Conservation (phyloP, 2,888 invertebrate species). For the Agriotes lineatus region DNA sequence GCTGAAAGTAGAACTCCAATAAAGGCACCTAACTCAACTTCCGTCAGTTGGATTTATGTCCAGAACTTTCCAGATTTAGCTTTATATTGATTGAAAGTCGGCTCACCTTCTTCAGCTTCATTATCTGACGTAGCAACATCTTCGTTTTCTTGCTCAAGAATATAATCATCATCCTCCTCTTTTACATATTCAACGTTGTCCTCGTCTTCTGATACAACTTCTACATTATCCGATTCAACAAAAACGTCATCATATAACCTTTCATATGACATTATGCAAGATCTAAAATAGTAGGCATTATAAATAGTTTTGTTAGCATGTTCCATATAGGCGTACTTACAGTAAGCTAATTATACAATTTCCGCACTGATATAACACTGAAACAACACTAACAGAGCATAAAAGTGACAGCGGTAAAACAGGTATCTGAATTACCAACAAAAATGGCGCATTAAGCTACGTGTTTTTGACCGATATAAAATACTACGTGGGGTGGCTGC, state of each 20-base stretch:
- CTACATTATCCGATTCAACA: neutral
- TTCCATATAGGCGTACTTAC: neutral
- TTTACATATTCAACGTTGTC: neutral
- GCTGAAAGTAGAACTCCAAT: neutral
- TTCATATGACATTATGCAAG: conserved; percentile 3
- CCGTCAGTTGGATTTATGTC: neutral
- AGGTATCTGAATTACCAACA: conserved; percentile 12
- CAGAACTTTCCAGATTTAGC: conserved; percentile 1
- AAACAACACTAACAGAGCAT: conserved; percentile 9
- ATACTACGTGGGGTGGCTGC: too few relatives aligned
- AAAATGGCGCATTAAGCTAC: conserved; percentile 8
- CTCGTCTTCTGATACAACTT: too few relatives aligned
- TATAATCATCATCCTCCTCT: neutral
- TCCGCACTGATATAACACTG: conserved; percentile 7
- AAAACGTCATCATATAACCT: too few relatives aligned
- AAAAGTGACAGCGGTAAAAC: too few relatives aligned
- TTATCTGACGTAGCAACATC: neutral
- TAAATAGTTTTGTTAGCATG: neutral
- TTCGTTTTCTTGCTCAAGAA: neutral
- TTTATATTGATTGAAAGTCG: conserved; percentile 3
- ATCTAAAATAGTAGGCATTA: conserved; percentile 2
- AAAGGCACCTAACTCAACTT: conserved; percentile 14
- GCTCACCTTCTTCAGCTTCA: neutral
- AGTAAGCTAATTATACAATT: neutral
- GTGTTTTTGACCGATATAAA: conserved; percentile 14